Conservation (phyloP, 2,113 vertebrate genomes). For the Carassius auratus region DNA sequence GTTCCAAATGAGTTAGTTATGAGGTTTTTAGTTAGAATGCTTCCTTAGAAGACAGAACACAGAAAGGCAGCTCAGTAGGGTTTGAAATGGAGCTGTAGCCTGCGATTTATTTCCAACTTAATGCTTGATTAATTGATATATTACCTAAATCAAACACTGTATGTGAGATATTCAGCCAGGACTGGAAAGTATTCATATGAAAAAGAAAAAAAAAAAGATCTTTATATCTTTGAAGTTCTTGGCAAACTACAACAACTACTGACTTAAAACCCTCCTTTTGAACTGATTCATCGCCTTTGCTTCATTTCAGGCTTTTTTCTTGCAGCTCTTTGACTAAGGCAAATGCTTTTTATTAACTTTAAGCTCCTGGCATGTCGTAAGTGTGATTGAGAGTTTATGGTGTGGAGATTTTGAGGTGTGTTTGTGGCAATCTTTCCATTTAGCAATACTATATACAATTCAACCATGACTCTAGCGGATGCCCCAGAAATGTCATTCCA, state of each 20-base stretch:
- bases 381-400: conserved; percentile 44
- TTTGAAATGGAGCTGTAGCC: not conserved
- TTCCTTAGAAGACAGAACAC: not conserved
- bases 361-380: not conserved
- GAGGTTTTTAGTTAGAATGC: not conserved
- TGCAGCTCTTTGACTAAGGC: not conserved
- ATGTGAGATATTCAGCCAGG: not conserved
- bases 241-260: not conserved
- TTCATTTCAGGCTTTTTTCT: not conserved
- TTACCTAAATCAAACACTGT: not conserved
- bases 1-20: not conserved
- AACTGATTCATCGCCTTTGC: not conserved
- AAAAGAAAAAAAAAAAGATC: not conserved
- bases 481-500: conserved; percentile 78
- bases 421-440: conserved; percentile 55
- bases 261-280: not conserved
- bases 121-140: not conserved
- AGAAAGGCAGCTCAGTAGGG: not conserved
- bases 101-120: not conserved
- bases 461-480: conserved; percentile 76
- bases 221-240: not conserved
- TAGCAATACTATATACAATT: conserved; percentile 51
- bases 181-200: not conserved
- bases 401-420: conserved; percentile 46
- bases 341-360: not conserved